Evolutionary conservation across 1,140 invertebrate species (phyloP), one percentile per base, ranked within the genome.

Genomic region (Lanistes nyassanus): DNA sequence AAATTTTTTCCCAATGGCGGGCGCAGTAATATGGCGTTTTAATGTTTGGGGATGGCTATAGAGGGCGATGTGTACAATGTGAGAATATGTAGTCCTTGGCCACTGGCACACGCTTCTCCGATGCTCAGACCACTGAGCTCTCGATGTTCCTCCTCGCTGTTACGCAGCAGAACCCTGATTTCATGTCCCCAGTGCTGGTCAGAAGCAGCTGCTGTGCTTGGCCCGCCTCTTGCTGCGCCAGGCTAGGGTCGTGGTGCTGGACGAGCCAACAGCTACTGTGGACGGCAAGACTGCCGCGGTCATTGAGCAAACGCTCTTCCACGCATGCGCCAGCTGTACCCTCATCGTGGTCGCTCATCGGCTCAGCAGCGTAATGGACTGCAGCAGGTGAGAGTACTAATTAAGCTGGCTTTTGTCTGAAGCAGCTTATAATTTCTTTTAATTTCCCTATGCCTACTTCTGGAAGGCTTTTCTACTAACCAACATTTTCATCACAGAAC

Each of bases 201-300:
- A 92, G 81, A 79, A 89, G 42, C 91, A 91, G 78, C 53, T 70
- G 47, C 68, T 70, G 68, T 70, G 68, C 56, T 34, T 70, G 23
- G 68, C 68, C n/a, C 68, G 68, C 13, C 2, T 70, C 47, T 80
- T 91, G 55, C 79, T 91, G 9, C 91, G 91, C 77, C 80, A 92
- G 31, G 90, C 91, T 26, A 81, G 91, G 70, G 29, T 98, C 56
- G 91, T 98, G n/a, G 92, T 97, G 75, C 91, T 98, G 34, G 89
- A 90, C 80, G 89, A 90, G 69, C 88, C 87, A 5, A 90, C 88
- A n/a, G 86, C 89, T 23, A 84, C 87, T 0, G 85, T 90, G 39
- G 68, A 70, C 68, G 21, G 7, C 29, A 53, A 56, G 21, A 90
- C 89, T 19, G 89, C 90, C 74, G 82, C 80, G 13, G 76, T 89